Conservation (phyloP, 2,888 invertebrate species). For the Ophion obscuratus region DNA sequence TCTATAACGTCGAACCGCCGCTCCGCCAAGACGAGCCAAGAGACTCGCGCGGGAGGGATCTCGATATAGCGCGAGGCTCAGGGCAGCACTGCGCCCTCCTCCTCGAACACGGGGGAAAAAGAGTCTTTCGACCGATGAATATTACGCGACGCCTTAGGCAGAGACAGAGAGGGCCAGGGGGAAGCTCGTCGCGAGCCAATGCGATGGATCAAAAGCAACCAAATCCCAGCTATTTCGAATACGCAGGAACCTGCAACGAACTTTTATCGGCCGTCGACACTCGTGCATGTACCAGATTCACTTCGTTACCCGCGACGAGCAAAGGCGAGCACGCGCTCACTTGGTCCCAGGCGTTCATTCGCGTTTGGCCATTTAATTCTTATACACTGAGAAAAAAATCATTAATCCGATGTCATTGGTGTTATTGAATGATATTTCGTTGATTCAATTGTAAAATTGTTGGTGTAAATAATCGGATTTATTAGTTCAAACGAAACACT, state of each 20-base stretch:
- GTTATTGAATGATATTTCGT: no score
- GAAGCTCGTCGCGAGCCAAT: constrained; percentile 51
- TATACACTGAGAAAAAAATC: no score
- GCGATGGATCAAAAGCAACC: constrained; percentile 56
- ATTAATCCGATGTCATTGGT: no score
- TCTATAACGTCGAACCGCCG: constrained; percentile 51
- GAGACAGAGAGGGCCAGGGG: constrained; percentile 27
- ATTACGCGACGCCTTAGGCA: constrained; percentile 23
- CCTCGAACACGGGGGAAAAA: constrained; percentile 59
- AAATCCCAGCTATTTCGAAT: constrained; percentile 65
- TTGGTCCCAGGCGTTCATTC: no score
- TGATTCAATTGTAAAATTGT: no score
- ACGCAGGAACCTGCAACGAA: constrained; percentile 42
- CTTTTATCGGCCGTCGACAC: constrained; percentile 34
- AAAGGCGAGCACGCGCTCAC: background rate
- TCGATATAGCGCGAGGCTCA: constrained; percentile 71
- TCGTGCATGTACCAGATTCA: background rate
- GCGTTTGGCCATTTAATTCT: no score
- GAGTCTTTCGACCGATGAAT: constrained; percentile 55
- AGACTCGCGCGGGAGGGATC: constrained; percentile 69
- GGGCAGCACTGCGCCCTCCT: constrained; percentile 69
- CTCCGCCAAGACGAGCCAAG: constrained; percentile 60
- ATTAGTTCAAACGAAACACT: no score
- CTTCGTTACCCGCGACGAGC: constrained; percentile 24
- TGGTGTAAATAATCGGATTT: no score